Conservation (phyloP, 2,797 vertebrate species). For the Aselliscus stoliczkanus region DNA sequence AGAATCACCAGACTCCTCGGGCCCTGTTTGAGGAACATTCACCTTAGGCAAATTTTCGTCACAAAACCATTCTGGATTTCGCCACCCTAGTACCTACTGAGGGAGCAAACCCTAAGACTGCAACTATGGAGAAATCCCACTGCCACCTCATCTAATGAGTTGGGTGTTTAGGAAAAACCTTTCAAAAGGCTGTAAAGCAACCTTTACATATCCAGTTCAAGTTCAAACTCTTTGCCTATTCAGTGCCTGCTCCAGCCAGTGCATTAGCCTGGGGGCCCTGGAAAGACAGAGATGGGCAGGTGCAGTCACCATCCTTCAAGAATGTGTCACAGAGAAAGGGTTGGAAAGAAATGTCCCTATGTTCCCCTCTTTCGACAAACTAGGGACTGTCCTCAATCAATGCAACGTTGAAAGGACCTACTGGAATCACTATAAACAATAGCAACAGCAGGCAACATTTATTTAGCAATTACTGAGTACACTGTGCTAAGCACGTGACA, state of each 20-base stretch:
- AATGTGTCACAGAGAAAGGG: neutral
- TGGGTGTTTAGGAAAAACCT: neutral
- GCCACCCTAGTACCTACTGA: neutral
- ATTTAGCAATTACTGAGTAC: neutral
- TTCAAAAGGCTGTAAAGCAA: neutral
- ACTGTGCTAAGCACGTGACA: neutral
- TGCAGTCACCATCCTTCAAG: neutral
- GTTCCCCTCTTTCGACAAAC: neutral
- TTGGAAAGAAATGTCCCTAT: neutral
- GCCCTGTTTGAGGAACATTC: neutral
- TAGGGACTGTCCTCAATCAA: neutral
- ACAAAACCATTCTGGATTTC: neutral
- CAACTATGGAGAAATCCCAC: neutral
- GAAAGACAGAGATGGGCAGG: neutral
- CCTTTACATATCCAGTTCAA: neutral
- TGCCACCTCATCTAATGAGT: neutral
- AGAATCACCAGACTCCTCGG: neutral
- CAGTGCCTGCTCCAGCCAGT: neutral
- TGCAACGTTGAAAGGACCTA: neutral
- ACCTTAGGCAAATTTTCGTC: neutral
- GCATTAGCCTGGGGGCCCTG: neutral
- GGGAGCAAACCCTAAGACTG: neutral
- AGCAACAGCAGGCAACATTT: neutral
- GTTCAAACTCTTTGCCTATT: neutral
- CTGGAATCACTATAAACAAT: neutral